Evolutionary conservation across 2,888 invertebrate species (phyloP), one percentile per base, ranked within the genome.

Genomic region (Spisula solida): DNA sequence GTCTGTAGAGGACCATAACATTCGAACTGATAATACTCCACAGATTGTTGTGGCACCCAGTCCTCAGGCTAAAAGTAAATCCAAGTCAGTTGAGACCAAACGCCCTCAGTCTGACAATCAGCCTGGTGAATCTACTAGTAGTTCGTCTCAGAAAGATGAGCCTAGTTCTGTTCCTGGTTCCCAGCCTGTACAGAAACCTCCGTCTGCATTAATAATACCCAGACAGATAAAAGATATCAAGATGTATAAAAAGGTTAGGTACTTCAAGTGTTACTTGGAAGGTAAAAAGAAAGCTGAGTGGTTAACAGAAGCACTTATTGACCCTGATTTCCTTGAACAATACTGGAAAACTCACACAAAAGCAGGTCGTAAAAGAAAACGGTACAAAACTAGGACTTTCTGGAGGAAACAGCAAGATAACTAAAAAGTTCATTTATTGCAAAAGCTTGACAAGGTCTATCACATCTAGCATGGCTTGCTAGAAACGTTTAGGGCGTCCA

Each of bases 1-100:
- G 41, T 41, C 14, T 18, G 5, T 20, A 18, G 18, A 78, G 31
- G 25, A 41, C 31, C 10, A 29, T 18, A 20, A 25, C 20, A 78
- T 78, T 18, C 16, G 41, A 1, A 18, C 78, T 78, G 78, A 78
- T 78, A 25, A 14, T 25, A 78, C 20, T 29, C 78, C 78, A n/a
- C 81, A 81, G 31, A 48, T 51, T 81, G 81, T 81, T 51, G 81
- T 25, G 25, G 51, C 48, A 12, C 48, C 5, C 1, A 31, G 81
- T 81, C 81, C n/a, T 51, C 55, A 81, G 81, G 14, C 81, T 48
- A 51, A 25, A 6, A 5, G 0, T 18, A 20, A 81, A n/a, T n/a
- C 81, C 51, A n/a, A n/a, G n/a, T n/a, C n/a, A n/a, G 55, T 51
- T 51, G 55, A 81, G 25, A 81, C 81, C 18, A 29, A 81, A 20